These are phyloP conservation scores for Limnodromus scolopaceus DNA, from an alignment of 2,797 vertebrate genomes.

Conservation along the genomic window DNA sequence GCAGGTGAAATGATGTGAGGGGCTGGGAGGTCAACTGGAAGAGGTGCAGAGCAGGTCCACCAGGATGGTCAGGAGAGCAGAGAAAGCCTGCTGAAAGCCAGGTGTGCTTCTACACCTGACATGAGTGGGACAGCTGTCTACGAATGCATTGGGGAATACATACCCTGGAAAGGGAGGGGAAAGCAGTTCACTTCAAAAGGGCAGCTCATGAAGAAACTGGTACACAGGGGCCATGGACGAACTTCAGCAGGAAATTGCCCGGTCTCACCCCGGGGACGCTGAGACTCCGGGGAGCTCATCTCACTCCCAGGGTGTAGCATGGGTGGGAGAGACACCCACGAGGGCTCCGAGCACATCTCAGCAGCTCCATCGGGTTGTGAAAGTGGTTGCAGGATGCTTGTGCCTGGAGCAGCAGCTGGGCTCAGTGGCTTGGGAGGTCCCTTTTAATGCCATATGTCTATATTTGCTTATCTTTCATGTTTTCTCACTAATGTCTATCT, in stretches of 20 bases:
- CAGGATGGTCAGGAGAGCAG: not conserved
- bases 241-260: not conserved
- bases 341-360: not conserved
- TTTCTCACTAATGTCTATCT: not conserved
- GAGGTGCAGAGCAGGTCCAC: not conserved
- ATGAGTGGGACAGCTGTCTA: not conserved
- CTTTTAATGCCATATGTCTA: not conserved
- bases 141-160: not conserved
- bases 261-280: not conserved
- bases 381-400: not conserved
- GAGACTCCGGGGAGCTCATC: not conserved
- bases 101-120: not conserved
- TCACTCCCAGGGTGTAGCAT: fast-evolving
- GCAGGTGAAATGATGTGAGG: not conserved
- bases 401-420: not conserved
- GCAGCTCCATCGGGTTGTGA: fast-evolving
- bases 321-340: not conserved
- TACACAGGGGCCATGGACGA: not conserved
- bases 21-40: not conserved
- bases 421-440: fast-evolving
- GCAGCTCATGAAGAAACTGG: not conserved
- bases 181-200: not conserved
- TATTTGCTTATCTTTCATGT: not conserved
- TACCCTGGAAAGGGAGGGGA: not conserved
- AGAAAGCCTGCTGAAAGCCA: not conserved